Conservation (phyloP, 1,140 invertebrate species). For the Venturia canescens region DNA sequence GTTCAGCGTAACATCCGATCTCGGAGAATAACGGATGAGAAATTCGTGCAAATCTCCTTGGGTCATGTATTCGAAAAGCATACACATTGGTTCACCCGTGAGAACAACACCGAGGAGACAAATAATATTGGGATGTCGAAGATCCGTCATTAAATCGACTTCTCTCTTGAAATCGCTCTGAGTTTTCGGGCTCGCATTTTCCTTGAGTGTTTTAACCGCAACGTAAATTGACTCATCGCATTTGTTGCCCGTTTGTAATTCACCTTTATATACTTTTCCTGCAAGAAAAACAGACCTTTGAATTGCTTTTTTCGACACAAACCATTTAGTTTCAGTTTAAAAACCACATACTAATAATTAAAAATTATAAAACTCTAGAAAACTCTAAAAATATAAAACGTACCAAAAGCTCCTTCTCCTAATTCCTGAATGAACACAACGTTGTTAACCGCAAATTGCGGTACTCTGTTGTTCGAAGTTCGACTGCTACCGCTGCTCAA, state of each 20-base stretch:
- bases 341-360: no score
- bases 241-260: conserved; percentile 84
- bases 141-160: conserved; percentile 94
- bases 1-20: conserved; percentile 80
- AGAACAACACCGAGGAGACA: conserved; percentile 95
- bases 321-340: no score
- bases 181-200: conserved; percentile 93
- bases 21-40: conserved; percentile 91
- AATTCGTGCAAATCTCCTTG: conserved; percentile 97
- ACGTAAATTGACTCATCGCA: conserved; percentile 83
- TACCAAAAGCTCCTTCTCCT: conserved; percentile 96
- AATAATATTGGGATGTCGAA: conserved; percentile 97
- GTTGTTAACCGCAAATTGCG: conserved; percentile 85
- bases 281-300: conserved; percentile 42
- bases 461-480: conserved; percentile 80
- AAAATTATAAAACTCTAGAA: no score
- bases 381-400: conserved; percentile 48
- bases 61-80: conserved; percentile 98
- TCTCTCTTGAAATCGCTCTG: conserved; percentile 93
- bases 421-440: conserved; percentile 95
- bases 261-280: conserved; percentile 95
- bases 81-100: conserved; percentile 94
- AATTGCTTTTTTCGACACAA: neutral
- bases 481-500: conserved; percentile 77
- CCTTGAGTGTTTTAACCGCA: conserved; percentile 96